Percentiles rank a stretch among this genome's conserved stretches.
Conservation (phyloP, 2,113 vertebrate species). For the Sylvilagus bachmani region DNA sequence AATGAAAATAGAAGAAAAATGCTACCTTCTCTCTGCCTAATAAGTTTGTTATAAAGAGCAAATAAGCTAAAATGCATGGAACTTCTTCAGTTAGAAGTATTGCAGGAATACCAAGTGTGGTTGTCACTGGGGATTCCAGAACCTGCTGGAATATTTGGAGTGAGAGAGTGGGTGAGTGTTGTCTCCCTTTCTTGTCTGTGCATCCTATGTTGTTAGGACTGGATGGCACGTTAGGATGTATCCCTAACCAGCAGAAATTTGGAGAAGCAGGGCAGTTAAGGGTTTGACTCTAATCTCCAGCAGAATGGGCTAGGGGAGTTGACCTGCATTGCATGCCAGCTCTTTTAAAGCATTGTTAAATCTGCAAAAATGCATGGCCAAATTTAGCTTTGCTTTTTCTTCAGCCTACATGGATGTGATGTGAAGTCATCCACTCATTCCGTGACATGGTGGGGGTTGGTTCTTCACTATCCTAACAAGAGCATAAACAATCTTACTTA, state of each 20-base stretch:
- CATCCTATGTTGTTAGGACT: background rate
- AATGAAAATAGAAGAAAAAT: background rate
- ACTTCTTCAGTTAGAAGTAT: slow-evolving; percentile 7
- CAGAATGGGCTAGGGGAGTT: background rate
- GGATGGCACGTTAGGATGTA: background rate
- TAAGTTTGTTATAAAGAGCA: background rate
- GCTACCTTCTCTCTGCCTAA: background rate
- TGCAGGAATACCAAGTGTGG: background rate
- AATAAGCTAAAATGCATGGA: background rate
- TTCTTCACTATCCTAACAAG: background rate
- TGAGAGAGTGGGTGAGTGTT: background rate
- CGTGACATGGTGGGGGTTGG: background rate
- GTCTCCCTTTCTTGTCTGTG: background rate
- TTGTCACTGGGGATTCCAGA: background rate
- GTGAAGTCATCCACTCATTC: slow-evolving; percentile 35
- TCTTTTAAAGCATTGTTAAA: background rate
- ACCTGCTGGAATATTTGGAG: background rate
- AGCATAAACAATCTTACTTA: background rate
- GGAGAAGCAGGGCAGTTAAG: background rate
- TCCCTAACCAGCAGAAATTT: background rate
- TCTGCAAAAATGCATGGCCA: background rate
- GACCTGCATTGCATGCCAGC: background rate
- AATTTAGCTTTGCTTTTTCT: slow-evolving; percentile 38
- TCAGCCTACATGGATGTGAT: background rate
- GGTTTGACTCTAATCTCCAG: background rate